Evolutionary conservation across 2,113 vertebrate genomes (phyloP), one percentile per base, ranked within the genome.

Genomic region (Romanogobio albipinnatus): DNA sequence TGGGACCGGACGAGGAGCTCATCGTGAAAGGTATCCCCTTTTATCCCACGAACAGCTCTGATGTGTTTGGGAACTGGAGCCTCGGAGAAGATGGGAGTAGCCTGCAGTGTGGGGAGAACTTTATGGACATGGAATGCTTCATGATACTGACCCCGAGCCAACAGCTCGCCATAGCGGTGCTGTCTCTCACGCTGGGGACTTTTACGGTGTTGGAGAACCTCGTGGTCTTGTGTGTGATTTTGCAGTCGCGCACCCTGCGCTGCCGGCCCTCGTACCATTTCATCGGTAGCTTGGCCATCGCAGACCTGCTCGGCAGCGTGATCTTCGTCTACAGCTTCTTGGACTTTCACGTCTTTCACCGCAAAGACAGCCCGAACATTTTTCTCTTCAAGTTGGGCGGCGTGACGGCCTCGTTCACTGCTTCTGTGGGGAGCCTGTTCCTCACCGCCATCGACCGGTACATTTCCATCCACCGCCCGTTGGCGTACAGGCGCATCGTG

Each of bases 91-190:
- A 96, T 75, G 95, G 96, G 1, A 94, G 95, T 51, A 97, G 90
- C 62, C 94, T 99, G 87, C 96, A 99, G 79, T 99, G 98, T 17
- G 97, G 98, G 26, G 97, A 99, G 94, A 99, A 99, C 95, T 99
- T 99, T 85, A 98, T 99, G 98, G 98, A 99, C 95, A 99, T 99
- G 98, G 98, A 99, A 89, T 99, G 98, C 87, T 99, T 99, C 91
- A 99, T 99, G 98, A 98, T 99, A 86, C 93, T 99, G 91, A 99
- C 97, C 24, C 98, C 97, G 76, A 97, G 97, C 90, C 97, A 99
- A 93, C 98, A 99, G 94, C 90, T 99, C 90, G 98, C 97, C 24
- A 96, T 99, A 0, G 97, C 98, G 0, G 96, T 99, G 74, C 91
- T 99, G 89, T 97, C 98, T 0, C 96, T 99, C 89, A 99, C 97